Evolutionary conservation across 2,888 invertebrate species (phyloP), one percentile per base, ranked within the genome.

Genomic region (Galerucella pusilla): DNA sequence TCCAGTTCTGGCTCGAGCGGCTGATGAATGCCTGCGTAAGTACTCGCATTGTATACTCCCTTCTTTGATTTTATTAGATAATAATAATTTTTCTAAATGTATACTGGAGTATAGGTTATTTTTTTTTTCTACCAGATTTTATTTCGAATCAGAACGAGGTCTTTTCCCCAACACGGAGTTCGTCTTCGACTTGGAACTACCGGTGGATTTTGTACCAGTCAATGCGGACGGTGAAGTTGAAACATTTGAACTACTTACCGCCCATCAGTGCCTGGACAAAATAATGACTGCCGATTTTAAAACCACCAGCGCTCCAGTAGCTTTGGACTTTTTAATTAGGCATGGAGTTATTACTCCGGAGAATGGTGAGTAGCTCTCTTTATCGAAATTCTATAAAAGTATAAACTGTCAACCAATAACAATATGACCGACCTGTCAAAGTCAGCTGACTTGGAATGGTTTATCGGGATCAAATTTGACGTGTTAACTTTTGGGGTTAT

Each of bases 171-270:
- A 98, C 87, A 97, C 96, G 4, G 96, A 97, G 86, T 97, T 96
- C 88, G 94, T 97, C 35, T 97, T 94, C 87, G 98, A 98, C 88
- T 89, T 98, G 81, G 96, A 97, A 88, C 89, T 98, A 82, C 97
- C 98, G 16, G 86, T 92, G 71, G 96, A 96, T 85, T 98, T 98
- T 88, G 89, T 93, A 79, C 98, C 98, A n/a, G 93, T 92, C 83
- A 97, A 97, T 88, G 93, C 95, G 49, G 98, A 98, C 87, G 97
- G 97, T 14, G 98, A 98, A 89, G 97, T 97, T 46, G 96, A 96
- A 86, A 93, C 92, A 75, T 98, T 98, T 88, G 95, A 97, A 87
- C 89, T 97, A 79, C 89, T 96, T 76, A 93, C 96, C 64, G 94
- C 96, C 25, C 91, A 92, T 81, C 95, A 97, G 87, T 94, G 94